These are phyloP conservation scores for Heterodera filipjevi DNA, from an alignment of 2,888 invertebrate species.

Conservation along the genomic window DNA sequence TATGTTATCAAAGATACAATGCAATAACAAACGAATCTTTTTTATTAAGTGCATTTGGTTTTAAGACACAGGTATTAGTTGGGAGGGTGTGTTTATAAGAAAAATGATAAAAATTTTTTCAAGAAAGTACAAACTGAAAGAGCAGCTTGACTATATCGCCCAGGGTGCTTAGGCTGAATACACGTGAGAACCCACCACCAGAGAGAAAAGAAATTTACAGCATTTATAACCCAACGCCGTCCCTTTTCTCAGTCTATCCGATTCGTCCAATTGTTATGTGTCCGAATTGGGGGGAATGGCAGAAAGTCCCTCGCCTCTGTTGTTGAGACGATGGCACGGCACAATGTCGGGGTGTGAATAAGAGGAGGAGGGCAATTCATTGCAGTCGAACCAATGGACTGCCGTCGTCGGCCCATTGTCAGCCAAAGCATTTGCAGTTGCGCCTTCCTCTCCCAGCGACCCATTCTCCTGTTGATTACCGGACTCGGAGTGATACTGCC, in stretches of 20 bases:
- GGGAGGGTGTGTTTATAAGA: background rate
- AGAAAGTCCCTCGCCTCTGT: constrained; percentile 2
- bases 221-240: background rate
- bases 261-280: background rate
- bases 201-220: background rate
- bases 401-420: background rate
- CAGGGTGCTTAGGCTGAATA: background rate
- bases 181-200: background rate
- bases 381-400: constrained; percentile 2
- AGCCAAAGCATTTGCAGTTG: background rate
- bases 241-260: background rate
- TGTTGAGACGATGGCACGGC: constrained; percentile 13
- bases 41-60: background rate
- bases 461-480: background rate
- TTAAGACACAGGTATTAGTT: background rate
- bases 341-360: constrained; percentile 2
- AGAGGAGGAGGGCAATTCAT: constrained; percentile 8
- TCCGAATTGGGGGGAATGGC: background rate
- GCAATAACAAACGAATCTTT: background rate
- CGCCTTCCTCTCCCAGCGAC: background rate
- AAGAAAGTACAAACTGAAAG: background rate
- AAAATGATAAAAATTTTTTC: background rate
- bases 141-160: constrained; percentile 1
- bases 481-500: background rate
- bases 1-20: background rate